Evolutionary conservation across 2,113 vertebrate genomes (phyloP), one percentile per base, ranked within the genome.

Genomic region (Ophiodon elongatus): DNA sequence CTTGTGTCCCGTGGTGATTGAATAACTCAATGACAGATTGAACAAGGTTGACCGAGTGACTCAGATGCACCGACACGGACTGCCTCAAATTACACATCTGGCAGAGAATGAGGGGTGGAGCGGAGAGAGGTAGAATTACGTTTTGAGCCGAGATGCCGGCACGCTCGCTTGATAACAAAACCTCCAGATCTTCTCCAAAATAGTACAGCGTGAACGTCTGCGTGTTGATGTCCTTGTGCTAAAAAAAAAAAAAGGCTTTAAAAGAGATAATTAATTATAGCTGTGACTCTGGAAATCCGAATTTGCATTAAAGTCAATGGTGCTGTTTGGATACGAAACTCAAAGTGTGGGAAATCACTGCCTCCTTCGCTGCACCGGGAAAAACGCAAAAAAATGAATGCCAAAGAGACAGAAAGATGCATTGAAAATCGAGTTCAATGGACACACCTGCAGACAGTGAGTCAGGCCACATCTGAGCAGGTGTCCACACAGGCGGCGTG

Each of bases 31-130:
- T 69, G 85, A 84, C 83, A 89, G 87, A 85, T 75, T 86, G 80
- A 88, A 89, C 85, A 86, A 85, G 72, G 78, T 76, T 85, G 87
- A 93, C 84, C 87, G 88, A 77, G 78, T 85, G 90, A 91, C 88
- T 87, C 83, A 69, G 73, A 68, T n/a, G 66, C 77, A 41, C 27
- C 8, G 47, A 84, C 67, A 63, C 39, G 23, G 27, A 33, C 2
- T 65, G 85, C 82, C 82, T 90, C 88, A 91, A 80, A 85, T 94
- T 92, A 94, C 92, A 90, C 79, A 83, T 89, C 82, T 77, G 75
- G 85, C 67, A 39, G 80, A 93, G 86, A 94, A 93, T 91, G 82
- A 91, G 57, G 86, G 92, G 88, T 91, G 92, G 88, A 85, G 90
- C 75, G 31, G 33, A 60, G 21, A 62, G 35, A 50, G 85, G 45